phyloP scores from a whole-genome alignment of 1,140 invertebrate genomes.

The Hermatobates lingyangjiaoensis region DNA sequence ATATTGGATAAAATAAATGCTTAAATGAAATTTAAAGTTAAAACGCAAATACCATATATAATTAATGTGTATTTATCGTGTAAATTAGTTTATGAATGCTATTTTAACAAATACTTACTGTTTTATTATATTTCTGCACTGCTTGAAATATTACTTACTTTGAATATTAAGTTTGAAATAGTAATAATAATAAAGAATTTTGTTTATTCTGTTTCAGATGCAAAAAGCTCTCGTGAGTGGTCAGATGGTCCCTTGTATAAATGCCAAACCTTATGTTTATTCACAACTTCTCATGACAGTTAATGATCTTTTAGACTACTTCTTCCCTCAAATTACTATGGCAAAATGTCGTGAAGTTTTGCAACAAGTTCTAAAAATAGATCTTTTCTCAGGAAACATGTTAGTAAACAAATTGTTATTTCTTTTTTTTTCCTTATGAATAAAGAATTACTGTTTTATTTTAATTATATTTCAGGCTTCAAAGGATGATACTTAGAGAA shows the following conservation, averaged over 20 bases:
- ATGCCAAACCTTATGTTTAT: constrained; percentile 63
- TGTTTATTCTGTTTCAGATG: constrained; percentile 29
- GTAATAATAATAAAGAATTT: not conserved
- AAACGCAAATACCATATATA: too few species aligned
- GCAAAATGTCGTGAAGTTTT: constrained; percentile 54
- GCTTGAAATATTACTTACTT: too few species aligned
- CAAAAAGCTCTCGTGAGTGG: constrained; percentile 52
- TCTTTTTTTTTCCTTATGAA: not conserved
- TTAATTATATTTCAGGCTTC: constrained; percentile 32
- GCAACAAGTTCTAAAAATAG: constrained; percentile 50
- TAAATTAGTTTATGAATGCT: too few species aligned
- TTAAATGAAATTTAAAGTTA: too few species aligned
- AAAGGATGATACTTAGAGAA: constrained; percentile 51
- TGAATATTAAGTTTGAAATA: too few species aligned
- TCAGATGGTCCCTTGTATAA: constrained; percentile 64
- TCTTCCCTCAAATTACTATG: constrained; percentile 53
- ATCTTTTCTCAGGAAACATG: constrained; percentile 62
- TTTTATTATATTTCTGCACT: too few species aligned
- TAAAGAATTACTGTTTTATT: not conserved
- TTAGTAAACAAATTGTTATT: constrained; percentile 27
- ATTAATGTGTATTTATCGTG: too few species aligned
- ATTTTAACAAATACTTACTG: too few species aligned
- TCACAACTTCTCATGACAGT: constrained; percentile 62
- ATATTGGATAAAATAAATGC: too few species aligned
- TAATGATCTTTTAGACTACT: constrained; percentile 55